These are phyloP conservation scores for Galago senegalensis DNA, from an alignment of 2,797 vertebrate species.

Conservation along the genomic window DNA sequence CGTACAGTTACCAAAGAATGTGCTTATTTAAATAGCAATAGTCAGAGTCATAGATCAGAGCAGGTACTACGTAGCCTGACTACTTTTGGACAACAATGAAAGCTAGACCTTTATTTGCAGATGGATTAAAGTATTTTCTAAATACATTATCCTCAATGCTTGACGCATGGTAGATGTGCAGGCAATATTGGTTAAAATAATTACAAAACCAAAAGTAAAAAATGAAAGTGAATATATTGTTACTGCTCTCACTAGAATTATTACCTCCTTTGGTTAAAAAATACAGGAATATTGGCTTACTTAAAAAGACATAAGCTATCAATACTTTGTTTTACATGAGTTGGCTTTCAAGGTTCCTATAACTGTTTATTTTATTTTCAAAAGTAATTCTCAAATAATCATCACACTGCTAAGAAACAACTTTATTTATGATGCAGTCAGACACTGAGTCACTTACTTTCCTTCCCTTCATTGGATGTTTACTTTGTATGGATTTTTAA, in stretches of 20 bases:
- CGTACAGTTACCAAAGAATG: not conserved
- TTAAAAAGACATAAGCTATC: not conserved
- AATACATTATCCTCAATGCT: not conserved
- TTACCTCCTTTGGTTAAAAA: not conserved
- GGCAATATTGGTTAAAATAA: not conserved
- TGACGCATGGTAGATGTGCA: not conserved
- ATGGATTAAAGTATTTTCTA: not conserved
- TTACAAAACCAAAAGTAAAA: not conserved
- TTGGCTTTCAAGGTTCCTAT: not conserved
- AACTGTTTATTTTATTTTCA: conserved; percentile 26
- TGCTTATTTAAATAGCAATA: not conserved
- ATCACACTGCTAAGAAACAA: not conserved
- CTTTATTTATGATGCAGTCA: conserved; percentile 55
- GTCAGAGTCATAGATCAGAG: not conserved
- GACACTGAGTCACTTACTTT: not conserved
- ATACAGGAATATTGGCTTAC: not conserved
- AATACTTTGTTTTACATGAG: not conserved
- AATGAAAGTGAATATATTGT: not conserved
- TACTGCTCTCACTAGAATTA: conserved; percentile 30
- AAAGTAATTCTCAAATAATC: conserved; percentile 51
- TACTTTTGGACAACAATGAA: not conserved
- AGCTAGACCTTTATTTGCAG: not conserved
- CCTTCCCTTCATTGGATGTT: not conserved
- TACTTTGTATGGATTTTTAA: not conserved
- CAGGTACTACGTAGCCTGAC: not conserved